Percentiles rank a stretch among this genome's conserved stretches.
These are phyloP conservation scores for Echeneis naucrates DNA, from an alignment of 2,797 vertebrate species.

Conservation along the genomic window DNA sequence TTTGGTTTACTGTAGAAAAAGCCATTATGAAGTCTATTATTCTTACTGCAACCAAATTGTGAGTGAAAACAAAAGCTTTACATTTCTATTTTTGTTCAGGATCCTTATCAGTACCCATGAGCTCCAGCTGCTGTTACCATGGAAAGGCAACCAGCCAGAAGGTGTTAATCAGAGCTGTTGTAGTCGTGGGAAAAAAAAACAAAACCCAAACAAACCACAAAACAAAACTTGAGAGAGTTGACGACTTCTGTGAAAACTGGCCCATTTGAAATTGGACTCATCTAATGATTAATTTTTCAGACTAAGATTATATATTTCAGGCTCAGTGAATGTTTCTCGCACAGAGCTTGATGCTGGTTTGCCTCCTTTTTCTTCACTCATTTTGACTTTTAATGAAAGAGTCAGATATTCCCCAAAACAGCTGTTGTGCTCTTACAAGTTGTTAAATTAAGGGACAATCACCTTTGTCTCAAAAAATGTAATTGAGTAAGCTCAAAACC, in stretches of 20 bases:
- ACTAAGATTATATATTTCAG: background rate
- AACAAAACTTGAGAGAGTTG: background rate
- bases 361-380: too few species aligned
- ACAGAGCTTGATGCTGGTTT: too few species aligned
- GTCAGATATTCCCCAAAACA: background rate
- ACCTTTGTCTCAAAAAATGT: background rate
- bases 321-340: background rate
- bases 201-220: too few species aligned
- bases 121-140: background rate
- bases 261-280: background rate
- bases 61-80: too few species aligned
- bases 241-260: background rate
- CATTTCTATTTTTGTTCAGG: too few species aligned
- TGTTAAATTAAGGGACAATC: background rate
- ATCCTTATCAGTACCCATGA: background rate
- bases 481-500: background rate
- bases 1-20: too few species aligned
- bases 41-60: too few species aligned
- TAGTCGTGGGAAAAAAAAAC: too few species aligned
- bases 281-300: background rate
- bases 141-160: background rate
- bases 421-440: background rate
- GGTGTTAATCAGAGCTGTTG: background rate
- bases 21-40: too few species aligned
- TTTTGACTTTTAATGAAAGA: too few species aligned